These are phyloP conservation scores for Rhabdophis nuchalis DNA, from an alignment of 2,797 vertebrate species.

Conservation along the genomic window DNA sequence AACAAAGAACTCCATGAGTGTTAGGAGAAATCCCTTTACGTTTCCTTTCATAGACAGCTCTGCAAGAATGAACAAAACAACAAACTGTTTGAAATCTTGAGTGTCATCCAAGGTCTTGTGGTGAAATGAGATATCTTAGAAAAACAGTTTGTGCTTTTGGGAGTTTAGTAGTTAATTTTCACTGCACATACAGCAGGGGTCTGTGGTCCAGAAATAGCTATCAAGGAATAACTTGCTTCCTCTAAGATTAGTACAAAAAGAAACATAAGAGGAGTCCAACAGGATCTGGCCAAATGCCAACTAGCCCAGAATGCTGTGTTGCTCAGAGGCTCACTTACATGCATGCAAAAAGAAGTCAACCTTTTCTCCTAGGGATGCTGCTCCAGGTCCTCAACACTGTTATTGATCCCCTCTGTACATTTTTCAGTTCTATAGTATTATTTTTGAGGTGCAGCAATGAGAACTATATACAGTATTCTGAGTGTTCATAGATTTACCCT, in stretches of 20 bases:
- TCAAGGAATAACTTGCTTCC: background rate
- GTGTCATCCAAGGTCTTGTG: background rate
- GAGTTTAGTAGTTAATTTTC: background rate
- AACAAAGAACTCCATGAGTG: background rate
- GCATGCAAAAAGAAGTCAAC: background rate
- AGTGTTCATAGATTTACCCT: background rate
- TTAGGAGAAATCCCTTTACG: background rate
- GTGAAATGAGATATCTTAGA: background rate
- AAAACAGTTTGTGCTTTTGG: background rate
- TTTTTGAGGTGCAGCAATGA: background rate
- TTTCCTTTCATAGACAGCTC: background rate
- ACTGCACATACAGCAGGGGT: background rate
- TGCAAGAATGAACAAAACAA: background rate
- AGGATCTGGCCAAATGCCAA: background rate
- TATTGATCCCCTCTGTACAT: background rate
- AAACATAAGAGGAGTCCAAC: background rate
- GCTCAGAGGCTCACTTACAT: background rate
- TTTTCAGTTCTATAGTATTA: background rate
- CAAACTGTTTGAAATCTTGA: background rate
- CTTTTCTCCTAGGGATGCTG: background rate
- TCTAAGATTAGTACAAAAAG: background rate
- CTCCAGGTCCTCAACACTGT: background rate
- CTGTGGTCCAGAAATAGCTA: conserved; percentile 1
- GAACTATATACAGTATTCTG: background rate
- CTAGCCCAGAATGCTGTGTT: background rate